Conservation (phyloP, 2,797 vertebrate genomes). For the Molothrus aeneus region DNA sequence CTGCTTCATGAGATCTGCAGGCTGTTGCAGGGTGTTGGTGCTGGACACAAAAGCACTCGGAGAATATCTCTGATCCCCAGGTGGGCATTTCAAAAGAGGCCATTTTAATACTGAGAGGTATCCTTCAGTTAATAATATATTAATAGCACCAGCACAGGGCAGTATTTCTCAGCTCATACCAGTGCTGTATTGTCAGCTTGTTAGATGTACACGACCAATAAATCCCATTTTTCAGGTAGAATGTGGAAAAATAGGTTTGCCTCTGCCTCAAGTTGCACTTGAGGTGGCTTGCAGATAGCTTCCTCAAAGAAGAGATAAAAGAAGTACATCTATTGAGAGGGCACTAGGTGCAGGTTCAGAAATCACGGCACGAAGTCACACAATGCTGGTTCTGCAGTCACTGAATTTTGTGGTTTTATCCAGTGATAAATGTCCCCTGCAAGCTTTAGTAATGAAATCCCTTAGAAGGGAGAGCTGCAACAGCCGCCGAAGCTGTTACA, state of each 20-base stretch:
- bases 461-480: background rate
- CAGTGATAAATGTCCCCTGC: too few species aligned
- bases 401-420: background rate
- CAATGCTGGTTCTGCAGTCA: background rate
- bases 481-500: background rate
- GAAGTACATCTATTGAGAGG: background rate
- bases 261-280: background rate
- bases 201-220: background rate
- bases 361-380: rapidly evolving
- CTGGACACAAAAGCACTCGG: background rate
- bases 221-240: background rate
- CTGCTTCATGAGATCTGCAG: background rate
- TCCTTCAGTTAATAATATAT: background rate
- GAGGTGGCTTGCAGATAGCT: background rate
- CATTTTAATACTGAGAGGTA: background rate
- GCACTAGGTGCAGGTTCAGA: background rate
- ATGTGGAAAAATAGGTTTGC: background rate
- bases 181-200: background rate
- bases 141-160: background rate
- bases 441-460: background rate
- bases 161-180: background rate
- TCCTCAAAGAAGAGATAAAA: background rate
- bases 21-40: rapidly evolving
- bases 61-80: background rate
- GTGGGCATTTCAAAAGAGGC: background rate